Conservation (phyloP, 2,113 vertebrate species). For the Alethe castanea region DNA sequence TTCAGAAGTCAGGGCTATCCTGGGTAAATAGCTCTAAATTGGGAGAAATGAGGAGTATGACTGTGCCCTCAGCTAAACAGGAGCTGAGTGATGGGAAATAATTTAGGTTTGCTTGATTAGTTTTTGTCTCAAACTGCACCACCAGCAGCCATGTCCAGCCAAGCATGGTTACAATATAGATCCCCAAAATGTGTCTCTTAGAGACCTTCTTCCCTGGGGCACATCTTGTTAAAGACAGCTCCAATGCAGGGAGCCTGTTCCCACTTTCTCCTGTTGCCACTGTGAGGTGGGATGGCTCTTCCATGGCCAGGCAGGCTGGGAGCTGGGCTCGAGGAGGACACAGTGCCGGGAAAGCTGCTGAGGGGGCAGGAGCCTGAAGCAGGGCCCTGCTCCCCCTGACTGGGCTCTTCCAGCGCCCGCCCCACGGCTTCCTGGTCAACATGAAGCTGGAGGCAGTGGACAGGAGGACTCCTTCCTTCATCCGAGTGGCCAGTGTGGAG, state of each 20-base stretch:
- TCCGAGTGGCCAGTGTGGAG: constrained; percentile 90
- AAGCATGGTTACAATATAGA: not conserved
- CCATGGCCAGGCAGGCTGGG: not conserved
- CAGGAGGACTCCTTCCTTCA: constrained; percentile 88
- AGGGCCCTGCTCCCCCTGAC: not conserved
- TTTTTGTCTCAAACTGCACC: not conserved
- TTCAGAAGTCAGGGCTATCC: not conserved
- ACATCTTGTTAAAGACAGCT: not conserved
- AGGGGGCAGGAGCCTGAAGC: not conserved
- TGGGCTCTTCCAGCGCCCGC: constrained; percentile 73
- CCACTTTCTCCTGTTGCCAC: not conserved
- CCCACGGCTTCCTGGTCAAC: constrained; percentile 89
- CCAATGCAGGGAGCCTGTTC: not conserved
- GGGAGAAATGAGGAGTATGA: not conserved
- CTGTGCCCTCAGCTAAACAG: not conserved
- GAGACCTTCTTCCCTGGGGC: not conserved
- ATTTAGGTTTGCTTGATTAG: not conserved
- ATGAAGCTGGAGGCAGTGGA: constrained; percentile 97
- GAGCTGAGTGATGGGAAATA: not conserved
- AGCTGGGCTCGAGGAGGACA: not conserved
- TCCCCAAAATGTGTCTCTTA: not conserved
- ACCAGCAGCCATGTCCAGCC: not conserved
- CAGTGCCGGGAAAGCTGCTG: not conserved
- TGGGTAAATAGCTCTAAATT: not conserved
- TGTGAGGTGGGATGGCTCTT: not conserved